These are phyloP conservation scores for Brotula barbata DNA, from an alignment of 2,797 vertebrate genomes.

Conservation along the genomic window DNA sequence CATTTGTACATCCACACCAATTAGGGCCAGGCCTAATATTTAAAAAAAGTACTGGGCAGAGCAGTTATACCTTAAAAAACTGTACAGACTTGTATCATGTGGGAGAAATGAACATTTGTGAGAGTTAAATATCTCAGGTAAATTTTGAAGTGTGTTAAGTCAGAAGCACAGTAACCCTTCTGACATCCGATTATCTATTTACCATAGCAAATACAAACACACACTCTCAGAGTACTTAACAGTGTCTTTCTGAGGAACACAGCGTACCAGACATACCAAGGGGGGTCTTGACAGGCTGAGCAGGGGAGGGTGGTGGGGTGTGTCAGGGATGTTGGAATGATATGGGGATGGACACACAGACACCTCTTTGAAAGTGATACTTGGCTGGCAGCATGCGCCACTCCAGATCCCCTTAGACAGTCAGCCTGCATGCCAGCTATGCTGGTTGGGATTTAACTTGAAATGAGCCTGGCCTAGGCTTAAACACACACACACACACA, in stretches of 20 bases:
- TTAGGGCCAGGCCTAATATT: too few species aligned
- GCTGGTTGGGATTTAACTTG: constrained; percentile 69
- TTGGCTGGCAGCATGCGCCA: constrained; percentile 75
- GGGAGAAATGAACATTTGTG: too few species aligned
- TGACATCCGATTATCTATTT: too few species aligned
- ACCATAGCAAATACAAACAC: constrained; percentile 4
- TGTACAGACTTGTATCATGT: too few species aligned
- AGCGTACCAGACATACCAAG: constrained; percentile 72
- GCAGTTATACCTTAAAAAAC: too few species aligned
- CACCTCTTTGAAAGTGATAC: constrained; percentile 82
- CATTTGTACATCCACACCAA: too few species aligned
- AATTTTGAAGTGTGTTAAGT: too few species aligned
- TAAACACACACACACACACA: constrained; percentile 10
- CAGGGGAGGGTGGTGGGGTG: constrained; percentile 10
- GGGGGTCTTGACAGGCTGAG: constrained; percentile 67
- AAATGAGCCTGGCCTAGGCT: constrained; percentile 58
- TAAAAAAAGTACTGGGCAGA: too few species aligned
- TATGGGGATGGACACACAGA: constrained; percentile 64
- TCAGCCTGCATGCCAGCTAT: constrained; percentile 69
- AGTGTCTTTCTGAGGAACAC: constrained; percentile 42
- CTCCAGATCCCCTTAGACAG: constrained; percentile 75
- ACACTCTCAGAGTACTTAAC: constrained; percentile 27
- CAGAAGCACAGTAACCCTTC: too few species aligned
- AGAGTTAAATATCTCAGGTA: too few species aligned
- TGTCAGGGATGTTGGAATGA: constrained; percentile 53